These are phyloP conservation scores for Raja brachyura DNA, from an alignment of 2,113 vertebrate genomes.

Conservation along the genomic window DNA sequence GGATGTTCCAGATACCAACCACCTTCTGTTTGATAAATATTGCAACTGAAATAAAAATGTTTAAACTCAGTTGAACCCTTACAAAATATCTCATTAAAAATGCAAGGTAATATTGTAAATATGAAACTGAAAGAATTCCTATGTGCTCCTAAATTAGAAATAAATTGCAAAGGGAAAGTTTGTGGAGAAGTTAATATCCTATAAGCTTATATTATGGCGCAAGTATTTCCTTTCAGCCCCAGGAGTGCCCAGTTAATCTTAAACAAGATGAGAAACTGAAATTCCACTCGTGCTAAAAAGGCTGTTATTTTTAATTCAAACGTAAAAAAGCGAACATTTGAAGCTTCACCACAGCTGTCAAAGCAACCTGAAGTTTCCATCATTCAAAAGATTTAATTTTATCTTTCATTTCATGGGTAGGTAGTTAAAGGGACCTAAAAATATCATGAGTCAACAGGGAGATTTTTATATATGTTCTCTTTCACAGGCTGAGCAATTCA, in stretches of 20 bases:
- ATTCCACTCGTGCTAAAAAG: background rate
- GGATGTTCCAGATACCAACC: too few species aligned
- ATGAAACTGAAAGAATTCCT: background rate
- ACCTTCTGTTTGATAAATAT: background rate
- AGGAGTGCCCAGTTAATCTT: too few species aligned
- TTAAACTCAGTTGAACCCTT: background rate
- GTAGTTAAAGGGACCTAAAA: conserved; percentile 72
- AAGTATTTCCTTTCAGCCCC: background rate
- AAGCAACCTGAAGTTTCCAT: conserved; percentile 57
- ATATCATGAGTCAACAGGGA: conserved; percentile 67
- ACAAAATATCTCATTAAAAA: background rate
- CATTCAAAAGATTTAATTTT: conserved; percentile 59
- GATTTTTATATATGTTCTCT: conserved; percentile 64
- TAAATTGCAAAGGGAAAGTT: background rate
- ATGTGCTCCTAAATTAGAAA: background rate
- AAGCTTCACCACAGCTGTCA: background rate
- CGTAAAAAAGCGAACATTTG: background rate
- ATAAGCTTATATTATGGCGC: background rate
- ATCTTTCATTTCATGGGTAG: conserved; percentile 62
- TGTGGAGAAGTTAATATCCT: background rate
- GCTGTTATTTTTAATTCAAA: conserved; percentile 21
- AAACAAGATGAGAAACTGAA: background rate
- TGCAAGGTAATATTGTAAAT: background rate
- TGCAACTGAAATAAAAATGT: background rate
- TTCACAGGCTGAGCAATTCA: conserved; percentile 57